Evolutionary conservation across 2,113 vertebrate genomes (phyloP).

Genomic region (Ancistrus triradiatus): DNA sequence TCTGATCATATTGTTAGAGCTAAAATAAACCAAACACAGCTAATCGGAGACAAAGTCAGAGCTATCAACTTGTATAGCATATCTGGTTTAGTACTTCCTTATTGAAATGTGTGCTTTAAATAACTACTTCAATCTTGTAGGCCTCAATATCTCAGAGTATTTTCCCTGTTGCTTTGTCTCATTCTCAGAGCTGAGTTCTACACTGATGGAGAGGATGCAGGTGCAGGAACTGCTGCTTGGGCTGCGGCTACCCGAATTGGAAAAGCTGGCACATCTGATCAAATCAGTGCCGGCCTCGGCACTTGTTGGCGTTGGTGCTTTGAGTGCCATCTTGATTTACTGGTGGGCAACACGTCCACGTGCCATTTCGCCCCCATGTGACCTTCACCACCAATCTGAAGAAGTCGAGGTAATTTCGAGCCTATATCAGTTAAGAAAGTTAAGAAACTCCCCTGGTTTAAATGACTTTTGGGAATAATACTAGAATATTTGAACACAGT

Average conservation of each 20-base stretch:
- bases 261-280: slow-evolving; percentile 84
- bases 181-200: slow-evolving; percentile 80
- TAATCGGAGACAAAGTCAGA: too few species aligned
- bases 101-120: too few species aligned
- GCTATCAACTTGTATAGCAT: too few species aligned
- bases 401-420: slow-evolving; percentile 85
- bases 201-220: slow-evolving; percentile 93
- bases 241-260: slow-evolving; percentile 82
- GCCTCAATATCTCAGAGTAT: too few species aligned
- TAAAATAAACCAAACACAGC: too few species aligned
- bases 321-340: slow-evolving; percentile 85
- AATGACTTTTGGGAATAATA: too few species aligned
- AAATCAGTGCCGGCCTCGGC: slow-evolving; percentile 81
- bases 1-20: too few species aligned
- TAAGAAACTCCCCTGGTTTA: too few species aligned
- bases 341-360: slow-evolving; percentile 89
- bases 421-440: too few species aligned
- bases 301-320: slow-evolving; percentile 85
- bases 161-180: neutral
- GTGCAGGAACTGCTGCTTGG: slow-evolving; percentile 84
- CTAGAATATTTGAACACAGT: too few species aligned
- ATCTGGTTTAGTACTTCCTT: too few species aligned
- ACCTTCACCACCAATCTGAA: slow-evolving; percentile 85
- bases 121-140: too few species aligned
- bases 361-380: slow-evolving; percentile 83